Base-by-base conservation (phyloP, 1,140 invertebrate species). In the Paraescarpia echinospica region DNA sequence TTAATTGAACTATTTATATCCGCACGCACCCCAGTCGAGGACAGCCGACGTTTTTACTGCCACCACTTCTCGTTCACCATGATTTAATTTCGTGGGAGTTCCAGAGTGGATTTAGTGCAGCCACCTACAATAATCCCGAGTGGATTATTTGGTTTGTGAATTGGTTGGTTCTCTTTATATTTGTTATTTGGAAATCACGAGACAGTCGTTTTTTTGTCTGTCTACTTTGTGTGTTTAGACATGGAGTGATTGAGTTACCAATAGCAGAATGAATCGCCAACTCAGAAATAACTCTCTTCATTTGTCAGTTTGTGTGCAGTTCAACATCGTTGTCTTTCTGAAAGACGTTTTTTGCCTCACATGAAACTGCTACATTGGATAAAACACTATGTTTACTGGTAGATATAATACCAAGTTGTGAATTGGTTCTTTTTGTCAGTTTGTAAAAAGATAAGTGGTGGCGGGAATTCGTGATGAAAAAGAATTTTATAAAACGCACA, bases 1-100 rank as follows among this genome's bases (percentile, higher is more conserved):
- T 77, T 77, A 77, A 77, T 77, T 77, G 59, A 77, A 77, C 59
- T 77, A 77, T 77, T 77, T 77, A 77, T 77, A 77, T 12, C 59
- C 18, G 22, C 27, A 22, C 59, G 22, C 59, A 77, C 59, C 59
- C 59, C 12, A 27, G 59, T 77, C 27, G 59, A 77, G 59, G 59
- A 77, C 59, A 2, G 59, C 22, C 8, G 59, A 77, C 14, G 22
- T 77, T 77, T 77, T 77, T 77, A 77, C 59, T 22, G 59, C 27
- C 59, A 18, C 59, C 59, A 4, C 59, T 12, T 22, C 59, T 77
- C 59, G 22, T 77, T 77, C 18, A 31, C 12, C 2, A 2, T 77
- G 59, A 77, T 77, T 77, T 77, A 77, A 77, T 77, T 77, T 77
- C 59, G 0, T 31, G 8, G 27, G 27, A 77, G 12, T 77, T 27